These are phyloP conservation scores for Lacanobia oleracea DNA, from an alignment of 2,888 invertebrate genomes.

Conservation along the genomic window DNA sequence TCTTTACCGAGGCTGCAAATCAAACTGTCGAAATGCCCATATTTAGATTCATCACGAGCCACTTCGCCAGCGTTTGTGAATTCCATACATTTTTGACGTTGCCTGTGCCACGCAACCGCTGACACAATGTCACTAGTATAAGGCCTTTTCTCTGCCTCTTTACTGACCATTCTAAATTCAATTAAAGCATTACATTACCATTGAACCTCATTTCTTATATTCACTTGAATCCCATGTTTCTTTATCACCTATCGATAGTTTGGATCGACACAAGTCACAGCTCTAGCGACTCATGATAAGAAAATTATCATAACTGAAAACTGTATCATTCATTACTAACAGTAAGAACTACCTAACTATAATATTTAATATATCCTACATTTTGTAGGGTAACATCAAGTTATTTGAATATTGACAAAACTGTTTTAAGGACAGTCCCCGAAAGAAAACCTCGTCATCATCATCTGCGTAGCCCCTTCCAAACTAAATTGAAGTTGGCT, in stretches of 20 bases:
- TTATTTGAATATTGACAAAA: not conserved
- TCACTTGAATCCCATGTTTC: not conserved
- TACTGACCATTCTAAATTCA: not conserved
- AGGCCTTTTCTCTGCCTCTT: not conserved
- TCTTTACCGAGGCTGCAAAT: not conserved
- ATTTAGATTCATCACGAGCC: too few relatives aligned
- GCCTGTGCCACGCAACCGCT: too few relatives aligned
- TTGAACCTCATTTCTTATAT: not conserved
- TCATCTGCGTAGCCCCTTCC: not conserved
- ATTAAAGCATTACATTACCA: not conserved
- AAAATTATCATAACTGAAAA: slow-evolving; percentile 21
- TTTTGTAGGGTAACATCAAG: not conserved
- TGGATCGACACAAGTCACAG: not conserved
- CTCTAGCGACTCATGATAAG: slow-evolving; percentile 8
- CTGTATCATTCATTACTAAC: not conserved
- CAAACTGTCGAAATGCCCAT: too few relatives aligned
- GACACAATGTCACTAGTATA: not conserved
- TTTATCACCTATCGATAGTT: slow-evolving; percentile 3
- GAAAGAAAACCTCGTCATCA: not conserved
- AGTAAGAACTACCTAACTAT: not conserved
- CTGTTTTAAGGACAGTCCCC: slow-evolving; percentile 10
- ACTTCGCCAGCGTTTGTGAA: too few relatives aligned
- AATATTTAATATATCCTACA: not conserved
- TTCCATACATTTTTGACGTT: too few relatives aligned
- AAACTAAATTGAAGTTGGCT: too few relatives aligned